Conservation (phyloP, 2,113 vertebrate species). For the Elachura formosa region DNA sequence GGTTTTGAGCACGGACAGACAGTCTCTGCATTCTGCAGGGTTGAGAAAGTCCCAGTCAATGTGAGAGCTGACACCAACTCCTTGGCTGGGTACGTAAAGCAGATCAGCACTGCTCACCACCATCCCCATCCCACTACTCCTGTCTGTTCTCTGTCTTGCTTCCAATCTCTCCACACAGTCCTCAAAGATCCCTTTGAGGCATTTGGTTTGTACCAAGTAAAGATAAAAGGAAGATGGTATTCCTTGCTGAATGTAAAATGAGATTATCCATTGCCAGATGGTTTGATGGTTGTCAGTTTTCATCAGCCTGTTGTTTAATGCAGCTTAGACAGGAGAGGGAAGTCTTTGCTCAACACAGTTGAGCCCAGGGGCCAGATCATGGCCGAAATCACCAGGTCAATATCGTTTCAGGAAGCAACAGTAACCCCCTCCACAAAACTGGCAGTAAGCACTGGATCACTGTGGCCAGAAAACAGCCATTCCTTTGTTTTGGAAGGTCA, state of each 20-base stretch:
- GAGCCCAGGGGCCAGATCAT: neutral
- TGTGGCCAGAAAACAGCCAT: neutral
- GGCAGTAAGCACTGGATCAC: neutral
- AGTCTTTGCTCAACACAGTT: neutral
- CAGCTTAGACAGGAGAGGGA: neutral
- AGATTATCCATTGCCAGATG: neutral
- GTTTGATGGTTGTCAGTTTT: neutral
- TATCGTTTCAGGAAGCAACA: neutral
- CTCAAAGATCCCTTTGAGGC: neutral
- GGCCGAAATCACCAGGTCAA: neutral
- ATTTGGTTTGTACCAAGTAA: neutral
- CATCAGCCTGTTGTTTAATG: neutral
- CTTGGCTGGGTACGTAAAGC: accelerated
- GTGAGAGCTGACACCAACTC: neutral
- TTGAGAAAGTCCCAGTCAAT: neutral
- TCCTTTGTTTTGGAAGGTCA: neutral
- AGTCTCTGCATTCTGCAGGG: neutral
- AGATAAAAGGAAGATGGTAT: neutral
- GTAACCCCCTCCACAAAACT: neutral
- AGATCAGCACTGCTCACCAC: neutral
- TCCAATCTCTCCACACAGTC: neutral
- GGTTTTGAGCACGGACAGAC: accelerated
- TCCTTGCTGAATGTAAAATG: neutral
- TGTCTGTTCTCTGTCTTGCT: neutral
- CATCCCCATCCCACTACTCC: neutral